These are phyloP conservation scores for Oncopeltus fasciatus DNA, from an alignment of 1,140 invertebrate genomes.

Conservation along the genomic window DNA sequence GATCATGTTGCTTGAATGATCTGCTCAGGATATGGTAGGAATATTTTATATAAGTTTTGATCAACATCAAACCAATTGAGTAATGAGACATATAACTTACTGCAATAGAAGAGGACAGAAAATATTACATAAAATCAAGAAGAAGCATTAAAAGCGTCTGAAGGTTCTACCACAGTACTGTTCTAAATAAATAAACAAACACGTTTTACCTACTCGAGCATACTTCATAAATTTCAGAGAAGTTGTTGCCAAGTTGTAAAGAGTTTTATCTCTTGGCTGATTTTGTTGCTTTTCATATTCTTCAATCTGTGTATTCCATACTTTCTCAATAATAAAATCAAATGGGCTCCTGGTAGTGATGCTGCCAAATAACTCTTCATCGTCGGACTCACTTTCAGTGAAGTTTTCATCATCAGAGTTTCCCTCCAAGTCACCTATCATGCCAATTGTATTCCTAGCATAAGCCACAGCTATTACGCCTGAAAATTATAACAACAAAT, in stretches of 20 bases:
- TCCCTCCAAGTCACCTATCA: conserved; percentile 26
- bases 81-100: too few species aligned
- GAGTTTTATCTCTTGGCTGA: not conserved
- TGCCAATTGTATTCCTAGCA: conserved; percentile 30
- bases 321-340: not conserved
- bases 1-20: too few species aligned
- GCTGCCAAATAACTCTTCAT: not conserved
- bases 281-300: not conserved
- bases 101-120: too few species aligned
- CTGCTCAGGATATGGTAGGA: too few species aligned
- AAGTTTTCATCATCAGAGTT: conserved; percentile 19
- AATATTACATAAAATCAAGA: too few species aligned
- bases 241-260: not conserved
- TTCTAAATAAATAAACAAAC: too few species aligned
- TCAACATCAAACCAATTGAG: too few species aligned
- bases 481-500: not conserved
- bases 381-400: not conserved
- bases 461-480: conserved; percentile 50
- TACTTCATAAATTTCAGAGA: not conserved
- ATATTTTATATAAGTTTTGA: too few species aligned
- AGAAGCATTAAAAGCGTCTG: too few species aligned
- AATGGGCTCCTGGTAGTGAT: not conserved
- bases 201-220: not conserved
- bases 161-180: too few species aligned
- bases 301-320: not conserved